A percentile compares a stretch with the other conserved stretches of the same genome.
Evolutionary conservation across 2,797 vertebrate genomes (phyloP).

Genomic region (Psittacula derbiana): DNA sequence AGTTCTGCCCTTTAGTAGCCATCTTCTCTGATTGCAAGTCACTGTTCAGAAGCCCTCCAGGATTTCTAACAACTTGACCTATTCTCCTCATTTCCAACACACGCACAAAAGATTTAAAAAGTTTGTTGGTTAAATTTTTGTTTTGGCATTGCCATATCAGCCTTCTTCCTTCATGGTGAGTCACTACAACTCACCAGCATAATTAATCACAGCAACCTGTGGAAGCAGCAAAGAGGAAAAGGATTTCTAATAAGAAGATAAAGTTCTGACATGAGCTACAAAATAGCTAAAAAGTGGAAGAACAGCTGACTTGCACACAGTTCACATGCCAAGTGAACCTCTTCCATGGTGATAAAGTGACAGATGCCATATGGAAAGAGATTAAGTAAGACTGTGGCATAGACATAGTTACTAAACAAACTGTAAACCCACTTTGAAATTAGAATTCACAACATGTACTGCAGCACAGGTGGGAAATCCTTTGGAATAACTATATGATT

Average conservation of each 20-base stretch:
- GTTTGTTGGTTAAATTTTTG: background rate
- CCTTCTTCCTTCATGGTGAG: background rate
- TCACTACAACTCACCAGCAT: background rate
- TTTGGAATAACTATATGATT: background rate
- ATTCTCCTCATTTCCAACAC: background rate
- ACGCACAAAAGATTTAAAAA: rapidly evolving
- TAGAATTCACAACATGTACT: background rate
- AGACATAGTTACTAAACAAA: background rate
- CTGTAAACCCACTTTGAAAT: background rate
- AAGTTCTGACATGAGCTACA: background rate
- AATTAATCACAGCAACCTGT: background rate
- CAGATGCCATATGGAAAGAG: background rate
- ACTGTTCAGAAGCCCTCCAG: background rate
- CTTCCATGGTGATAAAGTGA: background rate
- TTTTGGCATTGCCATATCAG: background rate
- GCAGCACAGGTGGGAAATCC: background rate
- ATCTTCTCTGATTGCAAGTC: background rate
- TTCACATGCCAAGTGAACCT: background rate
- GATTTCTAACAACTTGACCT: background rate
- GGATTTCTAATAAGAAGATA: background rate
- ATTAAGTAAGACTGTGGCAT: background rate
- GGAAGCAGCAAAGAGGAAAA: background rate
- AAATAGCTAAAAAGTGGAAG: background rate
- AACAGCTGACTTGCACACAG: background rate
- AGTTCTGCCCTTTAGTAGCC: background rate